These are phyloP conservation scores for Ochotona curzoniae DNA, from an alignment of 2,113 vertebrate species.

Conservation along the genomic window DNA sequence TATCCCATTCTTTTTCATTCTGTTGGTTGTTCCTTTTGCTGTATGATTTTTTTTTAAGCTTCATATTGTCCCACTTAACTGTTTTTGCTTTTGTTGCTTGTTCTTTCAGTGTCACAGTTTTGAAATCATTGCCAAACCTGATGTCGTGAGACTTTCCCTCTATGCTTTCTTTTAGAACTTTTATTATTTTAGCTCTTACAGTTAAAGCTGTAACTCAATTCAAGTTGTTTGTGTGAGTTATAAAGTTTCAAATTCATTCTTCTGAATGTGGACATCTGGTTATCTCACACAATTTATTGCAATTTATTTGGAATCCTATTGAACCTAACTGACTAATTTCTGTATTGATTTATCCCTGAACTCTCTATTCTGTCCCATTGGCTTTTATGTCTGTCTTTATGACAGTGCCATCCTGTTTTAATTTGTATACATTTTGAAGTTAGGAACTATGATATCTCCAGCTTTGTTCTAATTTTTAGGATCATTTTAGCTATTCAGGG, in stretches of 20 bases:
- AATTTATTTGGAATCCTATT: not conserved
- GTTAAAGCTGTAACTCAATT: not conserved
- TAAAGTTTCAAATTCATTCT: not conserved
- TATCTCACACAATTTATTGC: not conserved
- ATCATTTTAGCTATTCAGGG: not conserved
- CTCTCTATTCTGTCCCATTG: not conserved
- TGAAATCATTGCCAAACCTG: not conserved
- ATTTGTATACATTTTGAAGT: not conserved
- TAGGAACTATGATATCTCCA: not conserved
- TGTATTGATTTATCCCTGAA: not conserved
- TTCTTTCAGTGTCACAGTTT: not conserved
- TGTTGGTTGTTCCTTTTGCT: not conserved
- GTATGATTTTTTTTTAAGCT: not conserved
- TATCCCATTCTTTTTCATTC: not conserved
- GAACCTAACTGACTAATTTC: too few relatives aligned
- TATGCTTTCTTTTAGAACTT: not conserved
- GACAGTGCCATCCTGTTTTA: not conserved
- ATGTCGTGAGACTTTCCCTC: not conserved
- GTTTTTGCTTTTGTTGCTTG: not conserved
- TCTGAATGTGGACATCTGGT: not conserved
- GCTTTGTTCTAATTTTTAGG: not conserved
- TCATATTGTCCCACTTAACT: not conserved
- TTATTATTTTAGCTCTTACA: not conserved
- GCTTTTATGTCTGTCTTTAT: not conserved
- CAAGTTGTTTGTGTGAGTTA: not conserved